phyloP scores from a whole-genome alignment of 2,113 vertebrate species.

The Cnemophilus loriae region DNA sequence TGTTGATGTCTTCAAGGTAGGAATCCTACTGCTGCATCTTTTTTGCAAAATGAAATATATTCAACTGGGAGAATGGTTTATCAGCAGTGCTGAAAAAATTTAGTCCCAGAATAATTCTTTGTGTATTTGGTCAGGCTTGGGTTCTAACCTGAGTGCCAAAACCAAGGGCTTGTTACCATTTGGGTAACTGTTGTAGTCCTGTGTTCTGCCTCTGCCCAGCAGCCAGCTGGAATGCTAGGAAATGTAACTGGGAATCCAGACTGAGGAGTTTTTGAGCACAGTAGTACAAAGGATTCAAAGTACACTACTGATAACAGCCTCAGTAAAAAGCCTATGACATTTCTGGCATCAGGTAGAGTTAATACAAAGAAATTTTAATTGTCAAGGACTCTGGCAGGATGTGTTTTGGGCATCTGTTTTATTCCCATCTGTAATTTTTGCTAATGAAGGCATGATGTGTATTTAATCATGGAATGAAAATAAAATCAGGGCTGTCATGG shows the following conservation, averaged over 20 bases:
- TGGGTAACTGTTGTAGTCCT: neutral
- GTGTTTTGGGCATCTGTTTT: neutral
- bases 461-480: constrained; percentile 14
- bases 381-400: neutral
- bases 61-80: neutral
- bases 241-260: neutral
- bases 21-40: neutral
- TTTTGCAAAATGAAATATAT: neutral
- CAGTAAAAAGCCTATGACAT: neutral
- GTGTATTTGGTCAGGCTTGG: neutral
- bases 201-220: neutral
- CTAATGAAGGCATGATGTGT: neutral
- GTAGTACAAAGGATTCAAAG: neutral
- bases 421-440: neutral
- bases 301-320: neutral
- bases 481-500: neutral
- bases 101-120: neutral
- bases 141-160: neutral
- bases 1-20: neutral
- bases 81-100: neutral
- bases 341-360: neutral
- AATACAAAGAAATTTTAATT: neutral
- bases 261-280: neutral
- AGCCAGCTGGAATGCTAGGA: neutral
- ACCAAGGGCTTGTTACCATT: neutral